Evolutionary conservation across 2,113 vertebrate species (phyloP).

Genomic region (Mesoclemmys tuberculata): DNA sequence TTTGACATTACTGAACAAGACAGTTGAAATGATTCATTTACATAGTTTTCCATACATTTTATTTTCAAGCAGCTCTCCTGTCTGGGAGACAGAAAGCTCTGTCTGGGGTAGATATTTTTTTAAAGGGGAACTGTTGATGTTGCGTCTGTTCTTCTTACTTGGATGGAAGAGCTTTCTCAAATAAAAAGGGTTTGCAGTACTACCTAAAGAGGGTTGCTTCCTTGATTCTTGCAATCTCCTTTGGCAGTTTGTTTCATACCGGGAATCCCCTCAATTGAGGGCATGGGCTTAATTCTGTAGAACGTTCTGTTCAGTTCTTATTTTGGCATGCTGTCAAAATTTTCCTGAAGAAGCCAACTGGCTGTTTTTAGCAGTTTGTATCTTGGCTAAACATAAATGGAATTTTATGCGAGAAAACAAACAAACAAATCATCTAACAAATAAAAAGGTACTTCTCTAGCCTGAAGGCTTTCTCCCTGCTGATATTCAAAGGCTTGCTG

Average conservation of each 20-base stretch:
- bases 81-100: neutral
- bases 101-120: neutral
- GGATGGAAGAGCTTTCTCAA: neutral
- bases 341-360: neutral
- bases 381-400: conserved; percentile 31
- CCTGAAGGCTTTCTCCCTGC: neutral
- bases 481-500: conserved; percentile 38
- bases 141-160: neutral
- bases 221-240: neutral
- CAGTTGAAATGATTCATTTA: neutral
- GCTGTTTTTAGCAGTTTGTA: neutral
- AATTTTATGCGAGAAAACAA: conserved; percentile 33
- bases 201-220: accelerated
- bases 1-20: neutral
- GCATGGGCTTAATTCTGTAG: neutral
- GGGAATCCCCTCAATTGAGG: neutral
- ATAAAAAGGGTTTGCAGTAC: neutral
- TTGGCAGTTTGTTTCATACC: neutral
- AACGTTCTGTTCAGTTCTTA: accelerated
- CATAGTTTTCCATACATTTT: neutral
- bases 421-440: neutral
- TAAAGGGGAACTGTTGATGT: neutral
- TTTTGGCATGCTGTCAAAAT: neutral
- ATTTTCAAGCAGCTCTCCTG: neutral
- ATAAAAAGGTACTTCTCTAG: neutral